Evolutionary conservation across 2,888 invertebrate species (phyloP), one percentile per base, ranked within the genome.

Genomic region (Chaetoderma sp.): DNA sequence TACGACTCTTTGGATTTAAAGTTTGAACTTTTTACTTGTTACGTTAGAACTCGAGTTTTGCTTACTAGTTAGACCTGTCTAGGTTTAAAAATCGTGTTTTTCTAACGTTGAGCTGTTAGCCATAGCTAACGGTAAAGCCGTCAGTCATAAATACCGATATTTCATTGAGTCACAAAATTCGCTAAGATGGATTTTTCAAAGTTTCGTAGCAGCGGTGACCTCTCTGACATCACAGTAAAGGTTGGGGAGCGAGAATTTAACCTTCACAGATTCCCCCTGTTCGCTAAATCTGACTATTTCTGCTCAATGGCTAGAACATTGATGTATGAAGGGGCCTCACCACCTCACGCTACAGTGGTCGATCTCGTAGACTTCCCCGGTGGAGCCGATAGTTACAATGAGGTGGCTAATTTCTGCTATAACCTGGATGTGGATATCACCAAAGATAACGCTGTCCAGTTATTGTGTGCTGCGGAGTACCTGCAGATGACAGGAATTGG

Each of bases 211-310:
- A 76, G 75, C 4, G 86, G 85, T 5, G 86, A 86, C 60, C 74
- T 86, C 32, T 85, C 85, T 4, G 86, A 86, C 65, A 79, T 86
- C n/a, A 76, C 76, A 4, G 82, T 86, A 1, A 66, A 72, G 0
- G 79, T 85, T 2, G 80, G 78, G 30, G 79, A 73, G 28, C 68
- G 71, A 3, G 80, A 83, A 56, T 82, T 81, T 64, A 76, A 79
- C 59, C 78, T 86, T 8, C 86, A 86, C 71, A 83, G 81, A 67
- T 86, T 86, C 65, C 86, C 86, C 3, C 76, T 86, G 23, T 85
- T 77, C 67, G 82, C 82, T 27, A 83, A 80, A 55, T 84, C 84
- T 0, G 84, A 83, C 54, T 84, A 80, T 71, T 84, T 86, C 68
- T 79, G 81, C 65, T 76, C 76, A 28, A 63, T 78, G 36, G 76